Evolutionary conservation across 2,113 vertebrate genomes (phyloP).

Genomic region (Megalops atlanticus): DNA sequence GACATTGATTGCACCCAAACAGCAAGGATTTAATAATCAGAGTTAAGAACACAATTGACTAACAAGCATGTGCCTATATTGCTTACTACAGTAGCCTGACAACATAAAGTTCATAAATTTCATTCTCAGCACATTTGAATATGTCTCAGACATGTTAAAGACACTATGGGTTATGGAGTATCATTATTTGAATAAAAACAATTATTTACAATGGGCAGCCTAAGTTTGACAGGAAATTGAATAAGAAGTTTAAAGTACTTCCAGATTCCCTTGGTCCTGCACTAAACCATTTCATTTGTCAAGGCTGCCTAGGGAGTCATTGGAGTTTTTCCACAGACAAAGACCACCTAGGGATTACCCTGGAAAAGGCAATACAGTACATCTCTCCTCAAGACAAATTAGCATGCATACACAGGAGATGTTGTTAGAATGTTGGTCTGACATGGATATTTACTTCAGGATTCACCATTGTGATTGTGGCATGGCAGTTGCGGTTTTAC

Average conservation of each 20-base stretch:
- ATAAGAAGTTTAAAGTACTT: conserved; percentile 38
- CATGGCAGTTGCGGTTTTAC: not conserved
- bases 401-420: conserved; percentile 31
- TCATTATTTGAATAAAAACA: conserved; percentile 15
- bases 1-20: too few species aligned
- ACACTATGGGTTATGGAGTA: conserved; percentile 16
- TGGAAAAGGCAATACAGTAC: conserved; percentile 3
- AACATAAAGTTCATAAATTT: too few species aligned
- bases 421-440: conserved; percentile 35
- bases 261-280: conserved; percentile 27
- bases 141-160: conserved; percentile 24
- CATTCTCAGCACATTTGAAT: too few species aligned
- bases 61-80: too few species aligned
- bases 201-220: conserved; percentile 29
- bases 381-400: conserved; percentile 21
- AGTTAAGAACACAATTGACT: too few species aligned
- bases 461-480: not conserved
- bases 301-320: conserved; percentile 18
- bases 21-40: too few species aligned
- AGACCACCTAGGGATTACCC: not conserved
- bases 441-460: conserved; percentile 1
- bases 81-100: too few species aligned
- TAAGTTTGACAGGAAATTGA: conserved; percentile 31
- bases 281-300: conserved; percentile 7
- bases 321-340: conserved; percentile 17